These are phyloP conservation scores for Manacus vitellinus DNA, from an alignment of 2,113 vertebrate genomes.

Conservation along the genomic window DNA sequence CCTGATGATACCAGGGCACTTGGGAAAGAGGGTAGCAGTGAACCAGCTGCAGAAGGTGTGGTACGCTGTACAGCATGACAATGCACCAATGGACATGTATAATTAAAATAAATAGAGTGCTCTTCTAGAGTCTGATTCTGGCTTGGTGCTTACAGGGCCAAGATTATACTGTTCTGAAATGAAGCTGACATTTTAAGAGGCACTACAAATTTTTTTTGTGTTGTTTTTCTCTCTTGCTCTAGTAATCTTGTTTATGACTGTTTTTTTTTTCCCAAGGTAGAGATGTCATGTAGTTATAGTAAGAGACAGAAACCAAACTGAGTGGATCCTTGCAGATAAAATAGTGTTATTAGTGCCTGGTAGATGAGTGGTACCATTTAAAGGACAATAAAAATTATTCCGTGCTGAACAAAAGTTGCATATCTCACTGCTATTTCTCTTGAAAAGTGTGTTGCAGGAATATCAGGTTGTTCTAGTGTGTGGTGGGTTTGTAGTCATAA, in stretches of 20 bases:
- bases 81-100: background rate
- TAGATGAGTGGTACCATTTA: background rate
- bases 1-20: background rate
- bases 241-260: background rate
- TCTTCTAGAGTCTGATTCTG: background rate
- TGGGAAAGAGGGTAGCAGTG: background rate
- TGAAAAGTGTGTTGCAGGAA: background rate
- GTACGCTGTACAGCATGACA: background rate
- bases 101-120: conserved; percentile 3
- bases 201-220: background rate
- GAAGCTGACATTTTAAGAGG: conserved; percentile 10
- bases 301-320: background rate
- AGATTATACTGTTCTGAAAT: background rate
- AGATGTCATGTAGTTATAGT: background rate
- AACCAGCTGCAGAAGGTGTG: background rate
- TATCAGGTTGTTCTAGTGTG: background rate
- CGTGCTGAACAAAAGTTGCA: background rate
- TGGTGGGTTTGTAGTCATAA: background rate
- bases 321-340: background rate
- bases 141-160: background rate
- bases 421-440: background rate
- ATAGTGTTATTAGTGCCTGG: background rate
- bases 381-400: background rate
- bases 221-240: background rate
- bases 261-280: background rate